Evolutionary conservation across 2,888 invertebrate species (phyloP).

Genomic region (Oscheius sp.): DNA sequence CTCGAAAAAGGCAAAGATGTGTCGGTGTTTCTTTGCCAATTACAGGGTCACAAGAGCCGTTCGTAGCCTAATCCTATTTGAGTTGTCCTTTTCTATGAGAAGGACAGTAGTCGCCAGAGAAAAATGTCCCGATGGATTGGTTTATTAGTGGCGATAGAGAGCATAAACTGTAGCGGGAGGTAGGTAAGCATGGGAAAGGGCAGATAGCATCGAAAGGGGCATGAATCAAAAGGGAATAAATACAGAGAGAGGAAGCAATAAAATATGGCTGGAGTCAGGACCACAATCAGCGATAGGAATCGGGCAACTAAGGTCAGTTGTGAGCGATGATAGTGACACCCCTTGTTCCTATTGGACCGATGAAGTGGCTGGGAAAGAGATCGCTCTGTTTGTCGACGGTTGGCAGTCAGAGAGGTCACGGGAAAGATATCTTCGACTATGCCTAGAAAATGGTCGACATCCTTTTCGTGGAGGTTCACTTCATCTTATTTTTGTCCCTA

Average conservation of each 20-base stretch:
- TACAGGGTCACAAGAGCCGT: too few relatives aligned
- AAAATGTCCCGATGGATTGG: too few relatives aligned
- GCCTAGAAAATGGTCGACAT: too few relatives aligned
- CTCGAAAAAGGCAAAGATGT: not conserved
- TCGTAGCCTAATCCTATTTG: not conserved
- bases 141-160: not conserved
- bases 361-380: not conserved
- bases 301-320: conserved; percentile 1
- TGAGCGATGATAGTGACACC: not conserved
- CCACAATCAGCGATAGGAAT: conserved; percentile 28
- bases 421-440: not conserved
- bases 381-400: not conserved
- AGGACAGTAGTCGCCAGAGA: too few relatives aligned
- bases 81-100: not conserved
- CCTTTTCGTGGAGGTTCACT: too few relatives aligned
- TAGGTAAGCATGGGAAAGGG: conserved; percentile 12
- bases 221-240: conserved; percentile 13
- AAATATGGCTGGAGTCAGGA: not conserved
- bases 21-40: too few relatives aligned
- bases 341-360: too few relatives aligned
- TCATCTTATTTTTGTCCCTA: too few relatives aligned
- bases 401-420: not conserved
- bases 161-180: not conserved
- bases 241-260: too few relatives aligned
- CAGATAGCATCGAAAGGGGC: conserved; percentile 11